Conservation (phyloP, 2,797 vertebrate genomes). For the Melanotaenia boesemani region DNA sequence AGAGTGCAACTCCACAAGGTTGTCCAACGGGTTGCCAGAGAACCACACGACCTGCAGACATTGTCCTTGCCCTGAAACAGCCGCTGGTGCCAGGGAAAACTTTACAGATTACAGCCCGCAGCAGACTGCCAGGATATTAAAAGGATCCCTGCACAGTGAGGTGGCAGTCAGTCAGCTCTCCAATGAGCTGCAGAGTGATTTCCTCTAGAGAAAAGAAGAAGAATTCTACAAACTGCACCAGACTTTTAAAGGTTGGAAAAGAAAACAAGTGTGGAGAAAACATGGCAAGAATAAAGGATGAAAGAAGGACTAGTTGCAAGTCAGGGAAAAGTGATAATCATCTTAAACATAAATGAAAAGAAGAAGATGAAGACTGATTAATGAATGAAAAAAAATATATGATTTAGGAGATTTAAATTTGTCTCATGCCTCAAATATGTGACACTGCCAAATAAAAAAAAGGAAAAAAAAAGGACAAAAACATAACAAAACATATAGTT, state of each 20-base stretch:
- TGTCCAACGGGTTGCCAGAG: conserved; percentile 70
- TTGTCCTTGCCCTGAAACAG: conserved; percentile 60
- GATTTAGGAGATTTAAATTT: conserved; percentile 21
- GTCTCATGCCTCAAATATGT: conserved; percentile 70
- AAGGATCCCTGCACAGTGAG: conserved; percentile 72
- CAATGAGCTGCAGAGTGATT: conserved; percentile 82
- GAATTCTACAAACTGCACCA: not conserved
- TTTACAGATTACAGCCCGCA: conserved; percentile 65
- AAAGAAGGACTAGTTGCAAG: conserved; percentile 22
- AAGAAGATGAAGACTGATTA: conserved; percentile 1
- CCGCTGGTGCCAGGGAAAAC: conserved; percentile 28
- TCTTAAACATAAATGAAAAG: not conserved
- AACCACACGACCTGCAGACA: conserved; percentile 73
- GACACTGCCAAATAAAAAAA: conserved; percentile 64
- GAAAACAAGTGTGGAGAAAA: not conserved
- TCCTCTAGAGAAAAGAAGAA: conserved; percentile 69
- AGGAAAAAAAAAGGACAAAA: conserved; percentile 41
- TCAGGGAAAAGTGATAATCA: not conserved
- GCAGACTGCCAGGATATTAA: conserved; percentile 76
- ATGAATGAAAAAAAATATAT: not conserved
- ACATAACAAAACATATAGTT: not conserved
- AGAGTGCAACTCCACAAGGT: conserved; percentile 72
- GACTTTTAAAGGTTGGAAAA: conserved; percentile 1
- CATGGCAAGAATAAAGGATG: conserved; percentile 1
- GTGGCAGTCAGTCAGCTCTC: conserved; percentile 83